Base-by-base conservation (phyloP, 2,113 vertebrate species). In the Zeus faber region DNA sequence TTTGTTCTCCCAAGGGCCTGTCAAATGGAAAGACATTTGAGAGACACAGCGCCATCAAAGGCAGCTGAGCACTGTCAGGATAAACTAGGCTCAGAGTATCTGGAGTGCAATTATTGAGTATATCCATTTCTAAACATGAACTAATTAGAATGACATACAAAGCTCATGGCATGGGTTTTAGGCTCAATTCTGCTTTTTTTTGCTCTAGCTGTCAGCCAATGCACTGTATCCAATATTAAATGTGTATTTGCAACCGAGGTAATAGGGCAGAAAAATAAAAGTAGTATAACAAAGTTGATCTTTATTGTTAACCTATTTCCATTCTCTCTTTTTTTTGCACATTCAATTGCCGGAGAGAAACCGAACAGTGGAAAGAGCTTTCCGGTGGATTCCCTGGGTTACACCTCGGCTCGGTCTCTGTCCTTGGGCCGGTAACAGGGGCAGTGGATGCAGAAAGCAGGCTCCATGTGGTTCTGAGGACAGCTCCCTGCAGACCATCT, bases 1-100 rank as follows among this genome's bases (percentile, higher is more conserved):
- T 76, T 76, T 78, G 72, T 76, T 79, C 79, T 67, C 79, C 79
- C 61, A 23, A 6, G 79, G 79, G 55, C n/a, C 64, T 31, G 70
- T 69, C 73, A 58, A 70, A 67, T 64, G 79, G 71, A 77, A 53
- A 67, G 65, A 74, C 60, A 17, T 63, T 73, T 74, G 68, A 72
- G n/a, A 63, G 65, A 78, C 44, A 62, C 73, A 43, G 56, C 46
- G 64, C 31, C 61, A 67, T 65, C 49, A 59, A 55, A 62, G 62
- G 49, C 65, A 67, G 74, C 71, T 75, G 74, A 74, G 67, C 60
- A 58, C 58, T 35, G 8, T 51, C 64, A 53, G 70, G 49, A 68
- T 58, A 58, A 55, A 53, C 66, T 29, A 1, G 31, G 54, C 58
- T 65, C 70, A 49, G 25, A 62, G 61, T 11, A 54, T 62, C 53